Evolutionary conservation across 2,888 invertebrate species (phyloP), one percentile per base, ranked within the genome.

Genomic region (Aproaerema taeniolella): DNA sequence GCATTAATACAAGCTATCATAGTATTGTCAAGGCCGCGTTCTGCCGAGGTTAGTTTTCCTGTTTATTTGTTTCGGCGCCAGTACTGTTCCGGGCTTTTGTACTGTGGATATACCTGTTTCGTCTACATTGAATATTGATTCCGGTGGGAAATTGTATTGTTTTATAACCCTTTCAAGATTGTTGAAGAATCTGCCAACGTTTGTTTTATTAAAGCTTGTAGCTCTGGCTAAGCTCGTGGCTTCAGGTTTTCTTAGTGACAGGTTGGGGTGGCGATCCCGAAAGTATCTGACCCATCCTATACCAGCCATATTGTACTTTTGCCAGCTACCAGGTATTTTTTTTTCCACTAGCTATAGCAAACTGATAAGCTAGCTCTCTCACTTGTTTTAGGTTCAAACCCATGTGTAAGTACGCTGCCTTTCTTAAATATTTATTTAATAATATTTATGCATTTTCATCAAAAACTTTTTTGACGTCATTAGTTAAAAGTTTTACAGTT

Each of bases 1-100:
- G 60, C 62, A 26, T 58, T 60, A 3, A 52, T 58, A 15, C 67
- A 67, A 38, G 50, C 45, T 6, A 59, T 52, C 20, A 72, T 45
- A 46, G 65, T 63, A 0, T 60, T 55, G 6, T 59, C 42, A 9
- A 62, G 59, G 1, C 69, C 69, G 15, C 65, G 48, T 49, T 75
- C 71, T 0, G 58, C 61, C n/a, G 67, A 67, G 2, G 64, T 64
- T 0, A 67, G 8, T 35, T 62, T 45, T 7, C 63, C 65, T 0
- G 71, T 62, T 45, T 68, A 64, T 8, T 48, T 42, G 0, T 11
- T 41, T 32, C 36, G 42, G 43, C 5, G 53, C 48, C n/a, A 58
- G 12, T 4, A 58, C 30, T 42, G 33, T 43, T 7, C 53, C 43
- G 0, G 55, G 53, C 12, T 47, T 56, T 36, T 46, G 30, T 20